These are phyloP conservation scores for Drosophila nigricruria DNA, from an alignment of 2,888 invertebrate genomes.

Conservation along the genomic window DNA sequence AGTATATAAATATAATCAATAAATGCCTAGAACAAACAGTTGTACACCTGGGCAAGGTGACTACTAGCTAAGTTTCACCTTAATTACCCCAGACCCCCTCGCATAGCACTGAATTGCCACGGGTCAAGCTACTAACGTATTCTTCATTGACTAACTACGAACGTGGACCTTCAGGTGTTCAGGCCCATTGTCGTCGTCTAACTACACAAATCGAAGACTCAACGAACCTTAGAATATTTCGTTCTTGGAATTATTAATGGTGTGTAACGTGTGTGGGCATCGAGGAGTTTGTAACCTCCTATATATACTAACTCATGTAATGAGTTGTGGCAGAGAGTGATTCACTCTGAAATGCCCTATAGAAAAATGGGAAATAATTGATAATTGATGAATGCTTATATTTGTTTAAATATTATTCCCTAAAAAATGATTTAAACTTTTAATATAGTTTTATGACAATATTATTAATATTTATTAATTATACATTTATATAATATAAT, in stretches of 20 bases:
- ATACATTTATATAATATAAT: too few species aligned
- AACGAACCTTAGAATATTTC: background rate
- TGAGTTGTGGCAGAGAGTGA: background rate
- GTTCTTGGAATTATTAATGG: constrained; percentile 8
- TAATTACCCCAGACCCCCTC: constrained; percentile 53
- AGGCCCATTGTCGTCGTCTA: constrained; percentile 16
- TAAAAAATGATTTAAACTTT: too few species aligned
- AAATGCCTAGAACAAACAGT: constrained; percentile 13
- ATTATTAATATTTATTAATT: background rate
- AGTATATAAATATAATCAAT: constrained; percentile 40
- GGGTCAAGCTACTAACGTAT: constrained; percentile 4
- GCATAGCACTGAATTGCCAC: constrained; percentile 1
- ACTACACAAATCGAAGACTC: constrained; percentile 38
- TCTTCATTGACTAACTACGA: constrained; percentile 1
- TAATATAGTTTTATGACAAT: too few species aligned
- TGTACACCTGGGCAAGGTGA: constrained; percentile 2
- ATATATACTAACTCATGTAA: background rate
- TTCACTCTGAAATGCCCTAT: background rate
- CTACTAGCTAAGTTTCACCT: constrained; percentile 35
- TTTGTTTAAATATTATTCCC: background rate
- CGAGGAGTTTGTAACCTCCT: background rate
- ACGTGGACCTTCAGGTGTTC: constrained; percentile 10
- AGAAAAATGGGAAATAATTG: background rate
- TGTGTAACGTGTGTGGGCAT: background rate
- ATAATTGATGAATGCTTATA: background rate